Base-by-base conservation (phyloP, 2,888 invertebrate genomes). In the Hirtodrosophila duncani region DNA sequence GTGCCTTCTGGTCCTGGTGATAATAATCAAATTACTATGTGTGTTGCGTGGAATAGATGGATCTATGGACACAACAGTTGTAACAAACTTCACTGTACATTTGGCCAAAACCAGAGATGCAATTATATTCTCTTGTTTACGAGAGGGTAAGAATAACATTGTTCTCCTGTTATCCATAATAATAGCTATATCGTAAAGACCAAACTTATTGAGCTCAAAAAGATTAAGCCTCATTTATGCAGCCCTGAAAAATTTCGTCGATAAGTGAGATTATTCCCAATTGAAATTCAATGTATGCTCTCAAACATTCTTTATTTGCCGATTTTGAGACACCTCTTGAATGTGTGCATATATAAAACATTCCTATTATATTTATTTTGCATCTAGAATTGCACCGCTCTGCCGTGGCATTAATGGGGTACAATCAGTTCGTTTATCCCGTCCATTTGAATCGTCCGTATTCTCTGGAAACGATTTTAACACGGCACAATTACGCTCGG, bases 71-170 rank as follows among this genome's bases (percentile, higher is more conserved):
- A 7, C 33, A 13, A 48, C 36, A 2, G 37, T 74, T 24, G 27
- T 83, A 20, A 45, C 60, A 0, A 66, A 75, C 3, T 83, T 70
- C 27, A 63, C 72, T 2, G 38, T 50, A 2, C 57, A 64, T 9
- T 30, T 84, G 11, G 70, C 70, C 1, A 71, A 67, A 30, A 63
- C 74, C 0, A 59, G 53, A 6, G 63, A 83, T 4, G 33, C 55
- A 3, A 62, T 84, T 14, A 18, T 84, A n/a, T 68, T 83, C 50
- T 65, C 63, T 5, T 83, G 84, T 27, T 63, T 38, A 1, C 14
- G 52, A 3, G n/a, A 52, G 57, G 83, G 83, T 83, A 60, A 37
- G 10, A 1, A n/a, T n/a, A n/a, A n/a, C n/a, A n/a, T n/a, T n/a
- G n/a, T n/a, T n/a, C n/a, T n/a, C n/a, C n/a, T n/a, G n/a, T n/a